Evolutionary conservation across 2,797 vertebrate genomes (phyloP), one percentile per base, ranked within the genome.

Genomic region (Mionectes olivaceus): DNA sequence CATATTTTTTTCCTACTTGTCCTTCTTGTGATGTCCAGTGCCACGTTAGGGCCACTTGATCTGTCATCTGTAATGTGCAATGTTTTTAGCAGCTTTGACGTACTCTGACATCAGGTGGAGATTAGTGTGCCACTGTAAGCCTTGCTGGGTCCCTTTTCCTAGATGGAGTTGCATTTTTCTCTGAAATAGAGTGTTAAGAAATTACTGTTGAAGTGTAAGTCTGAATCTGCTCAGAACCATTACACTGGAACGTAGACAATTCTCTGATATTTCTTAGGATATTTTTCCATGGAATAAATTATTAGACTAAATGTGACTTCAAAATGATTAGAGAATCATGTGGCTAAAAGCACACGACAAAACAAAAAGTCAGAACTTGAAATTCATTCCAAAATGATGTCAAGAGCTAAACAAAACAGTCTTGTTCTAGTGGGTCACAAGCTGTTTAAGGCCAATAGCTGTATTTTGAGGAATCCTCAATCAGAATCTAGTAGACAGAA

Each of bases 251-350:
- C 50, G 3, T 35, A 21, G 9, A 81, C 89, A 82, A 43, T 39
- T 3, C 13, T 77, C 33, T 21, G 3, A 16, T 52, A 63, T 70
- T 82, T 90, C 47, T 73, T 44, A 61, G 7, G 28, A 27, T 57
- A 69, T 32, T 67, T 90, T 84, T 69, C n/a, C 18, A 69, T 39
- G 2, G 28, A 70, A 80, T 43, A 67, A 71, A 39, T 61, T 60
- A 22, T 53, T 88, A 64, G 33, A 83, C 90, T 50, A 81, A 65
- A 84, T 28, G 11, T 52, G 33, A 70, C 27, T 83, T 88, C 56
- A 83, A 35, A 81, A 47, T 52, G 37, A 16, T 52, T 71, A 24
- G 9, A 5, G 3, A 67, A n/a, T 46, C 33, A 9, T 35, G 21
- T 59, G 32, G 61, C 28, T 55, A 71, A 83, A 91, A 75, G 13